Base-by-base conservation (phyloP, 2,888 invertebrate genomes). In the Matsumyia berberina region DNA sequence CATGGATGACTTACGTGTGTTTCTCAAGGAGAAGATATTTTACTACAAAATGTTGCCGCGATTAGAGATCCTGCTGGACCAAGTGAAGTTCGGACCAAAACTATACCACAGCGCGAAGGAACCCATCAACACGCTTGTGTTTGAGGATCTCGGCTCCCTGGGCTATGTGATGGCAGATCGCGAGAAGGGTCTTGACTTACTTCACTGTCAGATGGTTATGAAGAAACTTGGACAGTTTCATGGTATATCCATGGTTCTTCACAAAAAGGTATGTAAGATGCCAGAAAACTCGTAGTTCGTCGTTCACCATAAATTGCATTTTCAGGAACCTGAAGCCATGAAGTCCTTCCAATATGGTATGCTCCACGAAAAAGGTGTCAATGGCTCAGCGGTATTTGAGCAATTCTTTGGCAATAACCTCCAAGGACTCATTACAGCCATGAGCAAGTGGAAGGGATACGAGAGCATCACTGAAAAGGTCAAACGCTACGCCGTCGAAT, bases 191-290 rank as follows among this genome's bases (percentile, higher is more conserved):
- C 89, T 94, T 5, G 92, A 93, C 87, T 88, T 92, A 62, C 88
- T 89, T 0, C 93, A 94, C 79, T 92, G 92, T 49, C 87, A 90
- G 29, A 49, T 93, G 39, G 92, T 93, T 2, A 87, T 94, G 11
- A 89, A 90, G 66, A 92, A 93, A 88, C 87, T 94, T 86, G 94
- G 93, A 0, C 92, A 91, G 86, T 93, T 93, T 87, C 94, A 94
- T 88, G 94, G 93, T 0, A 90, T 92, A 11, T 94, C 94, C 0
- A 92, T 93, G 81, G 90, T 93, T 31, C 87, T 93, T 66, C 91
- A 90, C 57, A 92, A 93, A 88, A 92, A 92, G 90, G 93, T 88
- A 64, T 81, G 44, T 11, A 24, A 24, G 4, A 24, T 24, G 24
- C 1, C n/a, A n/a, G n/a, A n/a, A n/a, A n/a, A n/a, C n/a, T n/a